Conservation (phyloP, 53 echinoderm and acorn worm species). For the Luidia sarsii region DNA sequence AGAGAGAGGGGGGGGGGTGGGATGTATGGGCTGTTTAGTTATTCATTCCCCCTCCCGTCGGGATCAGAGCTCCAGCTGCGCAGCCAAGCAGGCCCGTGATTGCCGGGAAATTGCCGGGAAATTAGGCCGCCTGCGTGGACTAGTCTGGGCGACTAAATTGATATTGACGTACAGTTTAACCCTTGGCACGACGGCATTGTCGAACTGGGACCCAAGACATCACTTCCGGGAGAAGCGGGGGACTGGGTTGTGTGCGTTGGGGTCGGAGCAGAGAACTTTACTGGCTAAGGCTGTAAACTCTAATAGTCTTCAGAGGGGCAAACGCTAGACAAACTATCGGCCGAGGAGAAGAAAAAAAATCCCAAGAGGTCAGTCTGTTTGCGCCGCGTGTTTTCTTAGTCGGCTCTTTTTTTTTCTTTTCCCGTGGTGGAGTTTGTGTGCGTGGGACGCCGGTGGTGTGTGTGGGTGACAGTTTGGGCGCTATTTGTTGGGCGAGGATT, state of each 20-base stretch:
- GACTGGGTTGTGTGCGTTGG: constrained; percentile 27
- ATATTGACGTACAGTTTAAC: constrained; percentile 50
- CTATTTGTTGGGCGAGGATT: too few relatives aligned
- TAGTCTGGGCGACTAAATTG: constrained; percentile 32
- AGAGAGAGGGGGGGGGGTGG: too few relatives aligned
- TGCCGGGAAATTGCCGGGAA: constrained; percentile 44
- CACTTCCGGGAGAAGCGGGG: constrained; percentile 57
- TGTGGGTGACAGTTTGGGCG: constrained; percentile 36
- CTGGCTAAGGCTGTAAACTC: constrained; percentile 23
- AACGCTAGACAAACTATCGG: constrained; percentile 34
- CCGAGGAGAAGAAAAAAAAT: too few relatives aligned
- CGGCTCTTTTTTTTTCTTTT: too few relatives aligned
- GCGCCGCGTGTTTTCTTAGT: constrained; percentile 41
- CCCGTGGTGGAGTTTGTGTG: too few relatives aligned
- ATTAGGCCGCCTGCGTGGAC: constrained; percentile 41
- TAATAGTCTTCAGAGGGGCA: constrained; percentile 50
- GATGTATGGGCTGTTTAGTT: constrained; percentile 44
- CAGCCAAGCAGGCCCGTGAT: not conserved
- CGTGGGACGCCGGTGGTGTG: not conserved
- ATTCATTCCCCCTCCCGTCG: constrained; percentile 17
- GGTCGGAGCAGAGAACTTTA: too few relatives aligned
- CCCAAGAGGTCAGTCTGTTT: constrained; percentile 47
- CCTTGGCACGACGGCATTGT: constrained; percentile 38
- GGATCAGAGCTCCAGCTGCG: constrained; percentile 30
- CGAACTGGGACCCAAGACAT: constrained; percentile 8